Percentiles rank a stretch among this genome's conserved stretches.
Evolutionary conservation across 2,797 vertebrate species (phyloP).

Genomic region (Acanthurus lineatus): DNA sequence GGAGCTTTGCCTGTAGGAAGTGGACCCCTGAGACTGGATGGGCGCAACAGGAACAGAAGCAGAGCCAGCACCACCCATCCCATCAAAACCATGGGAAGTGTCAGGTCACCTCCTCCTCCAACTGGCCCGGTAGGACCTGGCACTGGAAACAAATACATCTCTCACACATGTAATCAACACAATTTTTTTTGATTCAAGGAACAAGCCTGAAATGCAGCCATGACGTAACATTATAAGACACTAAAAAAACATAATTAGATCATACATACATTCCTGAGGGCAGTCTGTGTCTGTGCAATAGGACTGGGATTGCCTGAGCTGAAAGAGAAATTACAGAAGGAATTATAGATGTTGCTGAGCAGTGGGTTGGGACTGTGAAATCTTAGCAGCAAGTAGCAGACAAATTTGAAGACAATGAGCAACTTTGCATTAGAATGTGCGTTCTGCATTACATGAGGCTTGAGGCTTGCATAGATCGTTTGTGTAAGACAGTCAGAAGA

Average conservation of each 20-base stretch:
- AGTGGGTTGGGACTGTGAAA: too few relatives aligned
- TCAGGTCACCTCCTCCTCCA: conserved; percentile 85
- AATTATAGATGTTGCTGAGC: background rate
- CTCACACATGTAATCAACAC: conserved; percentile 5
- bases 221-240: background rate
- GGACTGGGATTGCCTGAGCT: conserved; percentile 97
- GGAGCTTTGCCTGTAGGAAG: conserved; percentile 87
- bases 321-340: conserved; percentile 64
- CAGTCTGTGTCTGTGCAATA: conserved; percentile 90
- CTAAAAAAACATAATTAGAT: background rate
- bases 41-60: conserved; percentile 93
- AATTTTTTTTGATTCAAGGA: background rate
- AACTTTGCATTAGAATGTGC: too few relatives aligned
- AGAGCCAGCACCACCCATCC: conserved; percentile 94
- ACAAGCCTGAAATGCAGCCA: background rate
- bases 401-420: too few relatives aligned
- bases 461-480: too few relatives aligned
- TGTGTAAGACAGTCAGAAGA: too few relatives aligned
- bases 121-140: conserved; percentile 90
- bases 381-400: too few relatives aligned
- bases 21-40: conserved; percentile 90
- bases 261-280: conserved; percentile 84
- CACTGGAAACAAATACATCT: conserved; percentile 82
- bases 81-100: conserved; percentile 93
- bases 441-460: too few relatives aligned